These are phyloP conservation scores for Heterodera schachtii DNA, from an alignment of 1,140 invertebrate genomes.

Conservation along the genomic window DNA sequence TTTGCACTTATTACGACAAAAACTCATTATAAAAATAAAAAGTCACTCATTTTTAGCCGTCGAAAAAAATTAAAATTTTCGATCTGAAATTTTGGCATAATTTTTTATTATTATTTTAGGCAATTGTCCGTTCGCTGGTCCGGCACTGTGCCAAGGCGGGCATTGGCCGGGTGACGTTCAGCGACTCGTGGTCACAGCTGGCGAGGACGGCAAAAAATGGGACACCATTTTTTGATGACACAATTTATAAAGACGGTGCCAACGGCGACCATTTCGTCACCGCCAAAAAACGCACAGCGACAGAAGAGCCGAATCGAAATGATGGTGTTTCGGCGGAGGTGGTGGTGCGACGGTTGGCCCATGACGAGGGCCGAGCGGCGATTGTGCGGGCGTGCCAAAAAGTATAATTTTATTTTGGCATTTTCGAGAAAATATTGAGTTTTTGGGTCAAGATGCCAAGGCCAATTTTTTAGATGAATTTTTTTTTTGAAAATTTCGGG, in stretches of 20 bases:
- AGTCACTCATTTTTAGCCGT: background rate
- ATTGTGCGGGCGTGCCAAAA: background rate
- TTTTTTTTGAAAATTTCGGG: no score
- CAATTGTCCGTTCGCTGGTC: background rate
- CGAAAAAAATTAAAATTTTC: background rate
- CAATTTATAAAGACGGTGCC: no score
- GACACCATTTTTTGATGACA: background rate
- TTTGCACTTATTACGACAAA: no score
- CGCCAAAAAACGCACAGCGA: no score
- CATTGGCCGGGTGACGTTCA: slow-evolving; percentile 33
- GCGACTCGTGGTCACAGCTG: slow-evolving; percentile 35
- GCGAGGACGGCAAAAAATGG: background rate
- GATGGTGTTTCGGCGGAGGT: no score
- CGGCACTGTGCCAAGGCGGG: slow-evolving; percentile 12
- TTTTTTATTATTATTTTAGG: background rate
- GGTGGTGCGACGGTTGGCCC: no score
- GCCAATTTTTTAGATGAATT: no score
- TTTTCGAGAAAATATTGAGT: no score
- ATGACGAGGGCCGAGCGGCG: background rate
- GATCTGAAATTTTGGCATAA: background rate
- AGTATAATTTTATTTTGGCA: background rate
- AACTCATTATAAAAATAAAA: no score
- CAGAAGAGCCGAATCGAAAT: no score
- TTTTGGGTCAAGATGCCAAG: background rate
- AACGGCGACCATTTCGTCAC: no score